phyloP scores from a whole-genome alignment of 2,113 vertebrate genomes.

The Reinhardtius hippoglossoides region DNA sequence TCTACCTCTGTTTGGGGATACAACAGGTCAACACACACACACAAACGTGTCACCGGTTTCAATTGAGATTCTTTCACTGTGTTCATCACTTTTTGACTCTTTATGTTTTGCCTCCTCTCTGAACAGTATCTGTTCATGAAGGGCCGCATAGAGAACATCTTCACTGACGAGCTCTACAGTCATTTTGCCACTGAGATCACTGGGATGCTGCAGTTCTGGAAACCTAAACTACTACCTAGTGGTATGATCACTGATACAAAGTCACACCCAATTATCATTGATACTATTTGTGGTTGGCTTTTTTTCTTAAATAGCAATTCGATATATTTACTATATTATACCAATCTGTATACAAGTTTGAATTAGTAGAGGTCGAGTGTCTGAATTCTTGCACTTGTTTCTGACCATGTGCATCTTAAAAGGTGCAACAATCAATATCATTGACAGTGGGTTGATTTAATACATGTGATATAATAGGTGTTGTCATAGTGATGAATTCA shows the following conservation, averaged over 20 bases:
- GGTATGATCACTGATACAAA: constrained; percentile 78
- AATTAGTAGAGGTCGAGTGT: neutral
- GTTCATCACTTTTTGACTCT: neutral
- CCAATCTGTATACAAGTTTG: neutral
- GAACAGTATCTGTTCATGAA: constrained; percentile 94
- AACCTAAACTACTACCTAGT: constrained; percentile 87
- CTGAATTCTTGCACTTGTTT: neutral
- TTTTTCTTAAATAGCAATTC: neutral
- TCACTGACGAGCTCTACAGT: constrained; percentile 93
- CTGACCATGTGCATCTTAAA: neutral
- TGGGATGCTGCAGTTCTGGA: constrained; percentile 92
- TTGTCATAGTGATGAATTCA: no score
- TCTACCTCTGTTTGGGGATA: constrained; percentile 98
- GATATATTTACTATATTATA: neutral
- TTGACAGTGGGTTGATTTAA: no score
- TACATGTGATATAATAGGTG: no score
- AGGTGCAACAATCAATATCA: neutral
- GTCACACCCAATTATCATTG: neutral
- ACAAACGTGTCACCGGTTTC: neutral
- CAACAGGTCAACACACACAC: constrained; percentile 87
- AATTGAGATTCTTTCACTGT: neutral
- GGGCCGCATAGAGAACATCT: constrained; percentile 97
- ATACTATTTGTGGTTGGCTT: neutral
- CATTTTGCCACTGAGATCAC: constrained; percentile 92
- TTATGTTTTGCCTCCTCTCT: constrained; percentile 4